These are phyloP conservation scores for Branchinecta lindahli DNA, from an alignment of 1,140 invertebrate genomes.

Conservation along the genomic window DNA sequence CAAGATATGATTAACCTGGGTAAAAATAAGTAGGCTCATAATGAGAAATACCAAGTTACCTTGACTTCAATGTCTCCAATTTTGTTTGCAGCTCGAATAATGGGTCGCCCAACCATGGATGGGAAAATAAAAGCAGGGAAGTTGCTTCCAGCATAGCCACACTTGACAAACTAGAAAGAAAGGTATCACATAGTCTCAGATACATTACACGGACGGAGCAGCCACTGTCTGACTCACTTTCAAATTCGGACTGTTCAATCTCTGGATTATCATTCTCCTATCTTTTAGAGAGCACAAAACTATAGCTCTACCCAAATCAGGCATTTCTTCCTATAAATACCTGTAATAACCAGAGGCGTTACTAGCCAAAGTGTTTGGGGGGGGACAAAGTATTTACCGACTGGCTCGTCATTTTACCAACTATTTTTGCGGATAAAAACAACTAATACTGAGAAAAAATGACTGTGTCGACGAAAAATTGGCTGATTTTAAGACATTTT, in stretches of 20 bases:
- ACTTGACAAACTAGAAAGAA: conserved; percentile 89
- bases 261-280: neutral
- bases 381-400: too few species aligned
- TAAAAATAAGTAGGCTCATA: neutral
- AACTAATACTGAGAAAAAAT: too few species aligned
- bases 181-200: too few species aligned
- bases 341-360: too few species aligned
- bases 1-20: too few species aligned
- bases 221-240: neutral
- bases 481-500: too few species aligned
- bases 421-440: too few species aligned
- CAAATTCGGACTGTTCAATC: neutral
- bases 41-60: conserved; percentile 43
- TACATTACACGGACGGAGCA: conserved; percentile 7
- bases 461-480: too few species aligned
- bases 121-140: conserved; percentile 98
- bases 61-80: conserved; percentile 98
- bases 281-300: conserved; percentile 15
- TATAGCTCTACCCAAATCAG: too few species aligned
- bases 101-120: conserved; percentile 94
- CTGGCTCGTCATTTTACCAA: too few species aligned
- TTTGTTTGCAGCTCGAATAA: conserved; percentile 91
- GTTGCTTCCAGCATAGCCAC: conserved; percentile 96
- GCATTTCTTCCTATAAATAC: too few species aligned
- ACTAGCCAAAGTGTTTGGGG: too few species aligned